Evolutionary conservation across 1,140 invertebrate species (phyloP).

Genomic region (Leptonema lineaticorne): DNA sequence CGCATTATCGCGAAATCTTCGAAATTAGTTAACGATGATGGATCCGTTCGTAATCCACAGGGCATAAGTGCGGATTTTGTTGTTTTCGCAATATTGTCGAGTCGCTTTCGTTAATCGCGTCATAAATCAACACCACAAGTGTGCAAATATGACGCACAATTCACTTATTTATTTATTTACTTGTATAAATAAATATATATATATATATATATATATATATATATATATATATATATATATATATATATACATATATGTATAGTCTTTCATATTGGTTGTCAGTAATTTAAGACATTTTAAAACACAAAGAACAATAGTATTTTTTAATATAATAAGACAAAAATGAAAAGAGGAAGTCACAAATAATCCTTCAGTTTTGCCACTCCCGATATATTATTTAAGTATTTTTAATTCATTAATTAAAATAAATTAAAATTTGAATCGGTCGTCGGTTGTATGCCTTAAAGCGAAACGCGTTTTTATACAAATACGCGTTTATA

Average conservation of each 20-base stretch:
- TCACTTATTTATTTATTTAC: background rate
- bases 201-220: background rate
- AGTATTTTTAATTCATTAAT: too few species aligned
- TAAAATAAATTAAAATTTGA: too few species aligned
- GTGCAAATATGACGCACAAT: background rate
- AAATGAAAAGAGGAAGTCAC: too few species aligned
- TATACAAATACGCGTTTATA: too few species aligned
- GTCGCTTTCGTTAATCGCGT: background rate
- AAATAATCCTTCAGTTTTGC: too few species aligned
- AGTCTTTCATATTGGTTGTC: too few species aligned
- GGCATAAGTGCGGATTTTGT: constrained; percentile 1
- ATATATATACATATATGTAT: background rate
- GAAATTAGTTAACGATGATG: constrained; percentile 1
- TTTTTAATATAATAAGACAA: too few species aligned
- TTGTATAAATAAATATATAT: background rate
- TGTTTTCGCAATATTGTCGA: background rate
- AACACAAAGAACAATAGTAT: too few species aligned
- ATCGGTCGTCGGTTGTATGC: too few species aligned
- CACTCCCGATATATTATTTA: too few species aligned
- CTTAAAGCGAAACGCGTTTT: too few species aligned
- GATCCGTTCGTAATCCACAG: background rate
- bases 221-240: background rate
- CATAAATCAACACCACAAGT: background rate
- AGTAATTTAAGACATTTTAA: too few species aligned
- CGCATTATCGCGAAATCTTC: constrained; percentile 6